These are phyloP conservation scores for Drosophila dunni DNA, from an alignment of 1,140 invertebrate genomes.

Conservation along the genomic window DNA sequence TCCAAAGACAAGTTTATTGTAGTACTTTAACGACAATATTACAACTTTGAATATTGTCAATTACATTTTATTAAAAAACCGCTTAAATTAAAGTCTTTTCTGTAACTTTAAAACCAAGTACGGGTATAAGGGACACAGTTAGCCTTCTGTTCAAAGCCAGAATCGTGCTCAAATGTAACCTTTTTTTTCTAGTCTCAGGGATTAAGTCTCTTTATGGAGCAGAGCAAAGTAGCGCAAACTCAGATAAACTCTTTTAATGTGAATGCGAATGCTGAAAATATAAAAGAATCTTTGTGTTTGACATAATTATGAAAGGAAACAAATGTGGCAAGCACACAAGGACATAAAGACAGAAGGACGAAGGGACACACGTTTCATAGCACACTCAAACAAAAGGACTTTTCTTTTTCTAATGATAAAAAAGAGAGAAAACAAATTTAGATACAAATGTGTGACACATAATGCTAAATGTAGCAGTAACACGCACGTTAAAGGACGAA, in stretches of 20 bases:
- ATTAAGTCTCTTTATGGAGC: conserved; percentile 30
- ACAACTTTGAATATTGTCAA: no score
- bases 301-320: conserved; percentile 81
- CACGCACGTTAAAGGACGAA: conserved; percentile 54
- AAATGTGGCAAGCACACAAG: conserved; percentile 66
- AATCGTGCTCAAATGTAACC: neutral
- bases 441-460: conserved; percentile 60
- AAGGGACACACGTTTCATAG: conserved; percentile 46
- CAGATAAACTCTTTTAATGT: conserved; percentile 66
- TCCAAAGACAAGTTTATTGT: no score
- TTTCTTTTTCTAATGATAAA: conserved; percentile 77
- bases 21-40: no score
- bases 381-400: conserved; percentile 75
- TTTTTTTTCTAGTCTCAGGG: neutral
- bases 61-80: no score
- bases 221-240: conserved; percentile 27
- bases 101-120: neutral
- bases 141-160: neutral
- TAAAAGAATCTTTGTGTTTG: conserved; percentile 77
- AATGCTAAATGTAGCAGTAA: conserved; percentile 53
- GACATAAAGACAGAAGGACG: conserved; percentile 22
- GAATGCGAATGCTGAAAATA: conserved; percentile 40
- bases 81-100: neutral
- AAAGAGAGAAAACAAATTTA: conserved; percentile 47
- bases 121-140: neutral